Evolutionary conservation across 2,888 invertebrate species (phyloP), one percentile per base, ranked within the genome.

Genomic region (Drosophila formosana): DNA sequence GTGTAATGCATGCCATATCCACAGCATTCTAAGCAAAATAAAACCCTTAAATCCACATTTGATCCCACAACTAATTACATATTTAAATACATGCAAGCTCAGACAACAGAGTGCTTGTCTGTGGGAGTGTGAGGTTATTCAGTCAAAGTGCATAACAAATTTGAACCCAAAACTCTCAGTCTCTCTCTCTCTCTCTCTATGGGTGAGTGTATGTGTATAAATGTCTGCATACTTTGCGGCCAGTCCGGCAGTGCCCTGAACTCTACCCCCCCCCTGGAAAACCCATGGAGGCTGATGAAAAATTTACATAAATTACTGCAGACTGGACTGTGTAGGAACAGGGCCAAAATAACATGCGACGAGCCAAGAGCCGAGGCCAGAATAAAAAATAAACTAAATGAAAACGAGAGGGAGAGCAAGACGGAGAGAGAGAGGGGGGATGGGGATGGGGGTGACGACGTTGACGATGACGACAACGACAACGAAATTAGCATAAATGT

Each of bases 261-360:
- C 55, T 39, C 13, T 13, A 4, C 13, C n/a, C 4, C 25, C 25
- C n/a, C 3, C 34, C 26, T 51, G 60, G 66, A 77, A 53, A 67
- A 47, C 61, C 77, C 77, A 61, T 72, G 58, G 64, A 66, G 66
- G 72, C 70, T 82, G 82, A 87, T 83, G 81, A 81, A 87, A 87
- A 83, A 83, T 83, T 87, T 83, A 78, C 82, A 87, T 83, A 84
- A 78, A 86, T 86, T 82, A 86, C 78, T 60, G 68, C 56, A 72
- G 67, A 76, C 73, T 72, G 68, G 75, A 65, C 78, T 37, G 68
- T 37, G 37, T 37, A 68, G 66, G 47, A 68, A 68, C 50, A 52
- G 67, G 68, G 78, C 73, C 72, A 67, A 61, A 75, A 72, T 50
- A 77, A 75, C 75, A 75, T 77, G 58, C 43, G 49, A 58, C 18